Base-by-base conservation (phyloP, 2,888 invertebrate genomes). In the Drosophila recens region DNA sequence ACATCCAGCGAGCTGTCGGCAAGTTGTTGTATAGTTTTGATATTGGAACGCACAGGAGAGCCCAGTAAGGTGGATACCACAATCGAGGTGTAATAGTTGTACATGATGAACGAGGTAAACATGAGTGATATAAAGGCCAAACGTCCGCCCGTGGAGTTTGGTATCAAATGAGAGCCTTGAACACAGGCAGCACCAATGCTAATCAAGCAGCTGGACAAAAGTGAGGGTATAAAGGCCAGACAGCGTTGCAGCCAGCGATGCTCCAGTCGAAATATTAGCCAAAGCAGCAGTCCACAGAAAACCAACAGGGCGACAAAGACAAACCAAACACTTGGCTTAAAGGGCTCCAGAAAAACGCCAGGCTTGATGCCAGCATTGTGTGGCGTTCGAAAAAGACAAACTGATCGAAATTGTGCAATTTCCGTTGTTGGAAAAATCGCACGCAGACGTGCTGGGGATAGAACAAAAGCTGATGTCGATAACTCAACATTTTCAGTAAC, bases 21-120 rank as follows among this genome's bases (percentile, higher is more conserved):
- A 68, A 95, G 90, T 76, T 94, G 94, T 0, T 92, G 89, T 2
- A 94, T 70, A 0, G 93, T 94, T 52, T 92, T 93, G 15, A 95
- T 94, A 54, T 89, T 85, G 10, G 92, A 91, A 23, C 94, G 94
- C 6, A 93, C 92, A 0, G 94, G 94, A 0, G 95, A 94, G 0
- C 94, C 94, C 78, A 95, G 93, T 17, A 95, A 88, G 4, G 94
- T 91, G 0, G 94, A 94, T 0, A 95, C 95, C 69, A 95, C 94
- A 84, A 94, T 94, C 0, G 95, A 95, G 0, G 95, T 94, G 82
- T 95, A 95, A 13, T 95, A 94, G 23, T 94, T 94, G 80, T 95
- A 95, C 69, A 95, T 90, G 58, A 94, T 91, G 84, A 94, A 93
- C 3, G 93, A 90, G 1, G 92, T 88, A 4, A 91, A 5, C 48